Evolutionary conservation across 2,797 vertebrate species (phyloP), one percentile per base, ranked within the genome.

Genomic region (Thunnus albacares): DNA sequence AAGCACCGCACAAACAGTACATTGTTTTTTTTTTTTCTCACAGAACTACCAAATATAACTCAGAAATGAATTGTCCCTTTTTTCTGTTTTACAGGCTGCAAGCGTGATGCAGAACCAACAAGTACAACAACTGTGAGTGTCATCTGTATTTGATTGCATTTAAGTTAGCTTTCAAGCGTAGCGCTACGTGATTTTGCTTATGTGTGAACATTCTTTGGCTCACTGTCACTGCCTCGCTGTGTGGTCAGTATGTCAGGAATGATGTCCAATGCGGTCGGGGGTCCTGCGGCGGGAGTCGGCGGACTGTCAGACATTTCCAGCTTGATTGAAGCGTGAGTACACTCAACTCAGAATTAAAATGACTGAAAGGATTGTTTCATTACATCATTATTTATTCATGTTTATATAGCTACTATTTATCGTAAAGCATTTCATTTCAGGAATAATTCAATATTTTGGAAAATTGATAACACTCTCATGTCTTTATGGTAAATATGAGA

Each of bases 61-160:
- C 24, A 24, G 22, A 49, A 60, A 33, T 24, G 2, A 66, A 72
- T 38, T 15, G 15, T 47, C 17, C 15, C 57, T 47, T 62, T 56
- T 20, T 30, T 79, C 82, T 88, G 79, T 81, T 94, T 24, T 86
- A 45, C 86, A 99, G 98, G 98, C 98, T 80, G 98, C 98, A 28
- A 98, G 97, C 69, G 97, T 99, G 94, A 99, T 99, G 98, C 98
- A 99, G 93, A 99, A 99, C 93, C 98, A 98, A 86, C 98, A 99
- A 90, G 97, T 99, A 49, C 98, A 99, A 84, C 98, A 99, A 90
- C 84, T 99, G 98, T 99, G 94, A 98, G 98, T 96, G 66, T 59
- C 51, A n/a, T 4, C 24, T 53, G 6, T 1, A 10, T 20, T 28
- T 22, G 10, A 57, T 45, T 20, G 26, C 51, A 20, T 64, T 55